Evolutionary conservation across 92 coral and sea anemone species (phyloP), one percentile per base, ranked within the genome.

Genomic region (Zoanthus sansibaricus): DNA sequence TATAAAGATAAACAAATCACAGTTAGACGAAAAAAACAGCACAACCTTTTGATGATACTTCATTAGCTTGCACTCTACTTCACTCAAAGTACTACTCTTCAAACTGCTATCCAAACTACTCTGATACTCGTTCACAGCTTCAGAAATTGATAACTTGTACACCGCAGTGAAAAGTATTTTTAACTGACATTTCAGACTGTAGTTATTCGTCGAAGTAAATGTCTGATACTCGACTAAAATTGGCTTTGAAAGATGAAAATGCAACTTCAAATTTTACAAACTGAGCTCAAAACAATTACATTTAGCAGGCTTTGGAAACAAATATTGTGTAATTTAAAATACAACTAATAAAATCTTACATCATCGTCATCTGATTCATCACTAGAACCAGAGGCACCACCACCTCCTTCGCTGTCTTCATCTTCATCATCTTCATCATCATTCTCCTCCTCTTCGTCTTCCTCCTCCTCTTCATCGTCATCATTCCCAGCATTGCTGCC

Each of bases 341-440:
- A 18, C 30, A 66, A 18, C 3, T n/a, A 5, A 78, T 10, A 14
- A 44, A 44, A 21, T 31, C 84, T 75, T 84, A 94, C 98, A 71
- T 94, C 95, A 11, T 94, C 98, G 13, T 91, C 93, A 1, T 93
- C 98, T 11, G 95, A 91, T 59, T 97, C 99, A 10, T 97, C 99
- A 68, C 96, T 95, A 20, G 95, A 95, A 47, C 92, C 98, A 3
- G 91, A 82, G 31, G 94, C 98, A 47, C 93, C 98, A 7, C 91
- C 99, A 68, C 96, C 99, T 32, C 94, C 99, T 48, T 95, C 99
- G 3, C 96, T 98, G 42, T 91, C 95, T 21, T 94, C 98, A 11
- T 92, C 96, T 1, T 96, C 98, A 1, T 91, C 98, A 12, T 93
- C 99, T 31, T 96, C 99, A 21, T 97, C 97, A 44, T 93, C 99